phyloP scores from a whole-genome alignment of 2,888 invertebrate species.

The Oegoconia quadripuncta region DNA sequence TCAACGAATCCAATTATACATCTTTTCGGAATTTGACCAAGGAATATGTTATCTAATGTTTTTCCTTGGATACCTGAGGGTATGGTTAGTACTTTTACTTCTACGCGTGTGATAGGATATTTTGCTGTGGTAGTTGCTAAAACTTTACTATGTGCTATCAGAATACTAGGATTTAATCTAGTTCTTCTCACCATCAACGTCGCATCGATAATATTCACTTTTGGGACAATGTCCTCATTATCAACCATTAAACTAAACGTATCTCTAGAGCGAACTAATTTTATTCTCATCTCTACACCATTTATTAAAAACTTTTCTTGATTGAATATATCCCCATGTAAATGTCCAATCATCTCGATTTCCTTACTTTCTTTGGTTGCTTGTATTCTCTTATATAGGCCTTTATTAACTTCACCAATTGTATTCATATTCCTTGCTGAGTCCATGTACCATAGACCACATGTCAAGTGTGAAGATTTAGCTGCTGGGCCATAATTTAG shows the following conservation, averaged over 20 bases:
- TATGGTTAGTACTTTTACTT: constrained; percentile 24
- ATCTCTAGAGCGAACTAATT: constrained; percentile 12
- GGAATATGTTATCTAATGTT: constrained; percentile 24
- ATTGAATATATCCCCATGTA: constrained; percentile 22
- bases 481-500: constrained; percentile 27
- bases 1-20: constrained; percentile 23
- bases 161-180: constrained; percentile 19
- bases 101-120: constrained; percentile 25
- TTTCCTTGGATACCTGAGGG: constrained; percentile 22
- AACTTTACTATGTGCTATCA: constrained; percentile 20
- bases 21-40: constrained; percentile 23
- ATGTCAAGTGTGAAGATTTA: constrained; percentile 26
- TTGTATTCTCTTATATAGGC: constrained; percentile 17
- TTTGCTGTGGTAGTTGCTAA: constrained; percentile 22
- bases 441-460: constrained; percentile 25
- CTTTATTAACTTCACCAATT: constrained; percentile 14
- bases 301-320: constrained; percentile 23
- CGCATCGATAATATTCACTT: constrained; percentile 17
- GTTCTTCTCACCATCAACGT: constrained; percentile 14
- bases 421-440: constrained; percentile 14
- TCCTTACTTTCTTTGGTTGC: constrained; percentile 16
- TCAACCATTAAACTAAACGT: constrained; percentile 12
- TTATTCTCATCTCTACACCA: constrained; percentile 24
- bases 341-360: constrained; percentile 27
- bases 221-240: constrained; percentile 11